A percentile compares a stretch with the other conserved stretches of the same genome.
Conservation (phyloP, 2,888 invertebrate genomes). For the Dryococelus australis region DNA sequence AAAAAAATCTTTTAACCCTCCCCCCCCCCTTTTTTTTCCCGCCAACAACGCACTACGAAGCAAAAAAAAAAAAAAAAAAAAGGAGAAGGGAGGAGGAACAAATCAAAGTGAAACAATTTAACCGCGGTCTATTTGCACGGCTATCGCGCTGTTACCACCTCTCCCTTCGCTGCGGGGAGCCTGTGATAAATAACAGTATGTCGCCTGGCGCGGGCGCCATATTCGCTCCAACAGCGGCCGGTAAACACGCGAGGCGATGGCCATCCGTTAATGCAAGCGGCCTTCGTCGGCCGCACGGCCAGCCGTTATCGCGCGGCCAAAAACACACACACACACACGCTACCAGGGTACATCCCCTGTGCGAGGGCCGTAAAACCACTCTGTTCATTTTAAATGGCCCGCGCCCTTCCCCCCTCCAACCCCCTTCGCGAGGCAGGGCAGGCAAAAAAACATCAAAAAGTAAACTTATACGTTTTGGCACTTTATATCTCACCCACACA, state of each 20-base stretch:
- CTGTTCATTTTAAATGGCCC: background rate
- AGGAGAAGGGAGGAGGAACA: background rate
- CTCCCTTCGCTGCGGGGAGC: background rate
- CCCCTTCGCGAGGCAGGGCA: background rate
- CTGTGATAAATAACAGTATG: no score
- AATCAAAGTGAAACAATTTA: constrained; percentile 9
- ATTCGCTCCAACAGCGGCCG: background rate
- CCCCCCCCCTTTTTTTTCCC: no score
- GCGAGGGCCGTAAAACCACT: background rate
- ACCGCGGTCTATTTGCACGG: background rate
- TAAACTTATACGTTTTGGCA: background rate
- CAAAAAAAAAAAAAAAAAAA: background rate
- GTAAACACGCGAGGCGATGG: background rate
- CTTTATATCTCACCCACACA: background rate
- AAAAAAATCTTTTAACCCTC: background rate
- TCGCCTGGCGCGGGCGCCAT: background rate
- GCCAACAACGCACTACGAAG: background rate
- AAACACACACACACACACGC: no score
- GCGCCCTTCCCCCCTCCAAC: no score
- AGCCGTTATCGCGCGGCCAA: no score
- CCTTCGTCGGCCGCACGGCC: no score
- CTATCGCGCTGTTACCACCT: background rate
- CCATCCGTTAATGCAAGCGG: background rate
- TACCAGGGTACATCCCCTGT: no score
- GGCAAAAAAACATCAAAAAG: background rate